Base-by-base conservation (phyloP, 1,140 invertebrate species). In the Aphidius gifuensis region DNA sequence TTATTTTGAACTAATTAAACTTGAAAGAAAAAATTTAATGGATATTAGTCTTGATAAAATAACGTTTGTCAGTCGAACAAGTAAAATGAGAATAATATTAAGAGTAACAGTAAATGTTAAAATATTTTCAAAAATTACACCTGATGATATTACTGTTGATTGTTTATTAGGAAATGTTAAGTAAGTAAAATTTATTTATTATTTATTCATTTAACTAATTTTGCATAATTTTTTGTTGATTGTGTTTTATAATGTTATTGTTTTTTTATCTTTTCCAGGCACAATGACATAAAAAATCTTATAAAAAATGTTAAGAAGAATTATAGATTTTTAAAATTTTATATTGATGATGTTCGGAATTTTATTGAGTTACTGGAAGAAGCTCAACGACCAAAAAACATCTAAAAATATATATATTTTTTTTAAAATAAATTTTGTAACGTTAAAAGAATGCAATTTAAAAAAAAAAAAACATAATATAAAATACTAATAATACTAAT, bases 1-100 rank as follows among this genome's bases (percentile, higher is more conserved):
- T 49, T 62, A 62, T 49, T n/a, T 57, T 23, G 53, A 62, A 42
- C 21, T 62, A 6, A 21, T 42, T 32, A 40, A 23, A 43, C 7
- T 62, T 9, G 16, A 6, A 6, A 8, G n/a, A 5, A 6, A 5
- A n/a, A 49, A 56, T 50, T 5, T 39, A 39, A 56, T 62, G 39
- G 39, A 56, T 5, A 42, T 62, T 50, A 4, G 2, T 16, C 16
- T n/a, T 8, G 60, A 62, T 9, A 62, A 47, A 32, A n/a, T 62
- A n/a, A 49, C 53, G n/a, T 55, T 62, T 9, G n/a, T 9, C 6
- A 38, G 48, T 4, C 6, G 40, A 4, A 49, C 60, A 16, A 42
- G 21, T 32, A 38, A 43, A 6, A 42, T 43, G 51, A 21, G 56
- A 47, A 62, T 38, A 21, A 62, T 62, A 49, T 32, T 62, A 9